Evolutionary conservation across 2,797 vertebrate genomes (phyloP), one percentile per base, ranked within the genome.

Genomic region (Melanotaenia pygmaea): DNA sequence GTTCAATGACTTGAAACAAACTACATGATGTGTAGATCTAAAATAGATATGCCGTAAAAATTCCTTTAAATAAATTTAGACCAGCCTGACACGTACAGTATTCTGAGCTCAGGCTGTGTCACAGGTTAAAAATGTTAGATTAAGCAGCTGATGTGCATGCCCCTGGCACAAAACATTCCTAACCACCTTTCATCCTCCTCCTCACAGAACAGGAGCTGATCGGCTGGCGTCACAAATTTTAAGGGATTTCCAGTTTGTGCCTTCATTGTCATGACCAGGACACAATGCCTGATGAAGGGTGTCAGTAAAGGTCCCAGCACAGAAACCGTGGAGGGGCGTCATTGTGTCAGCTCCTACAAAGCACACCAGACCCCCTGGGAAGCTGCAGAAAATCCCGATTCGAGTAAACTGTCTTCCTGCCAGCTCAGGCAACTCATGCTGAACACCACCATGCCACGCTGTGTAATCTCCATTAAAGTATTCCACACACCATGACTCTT

Each of bases 401-500:
- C 88, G 84, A 20, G 85, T 60, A 66, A 92, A 93, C 60, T 32
- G 59, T 18, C 54, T 85, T 16, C 89, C 89, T 14, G 77, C 66
- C 63, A 85, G 59, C 70, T 83, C 63, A 1, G 81, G 72, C 54
- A 93, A 83, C 70, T 79, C 73, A n/a, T 90, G 76, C 24, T 83
- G 64, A 11, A 87, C 71, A 0, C 90, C 90, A 3, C 79, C 71
- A 9, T 93, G 90, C 93, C 93, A 2, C 53, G 53, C 53, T 7
- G 87, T 89, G 85, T 90, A 94, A 64, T 81, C 70, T 43, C 91
- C 91, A 14, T 91, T 89, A 22, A 92, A 92, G 76, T 86, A 92
- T 61, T 94, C 91, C 70, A 93, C 77, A 30, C 90, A 89, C 92
- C 92, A 94, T 18, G 93, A 93, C 22, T 86, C 86, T 1, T 68